These are phyloP conservation scores for Catonia carolina DNA, from an alignment of 2,888 invertebrate genomes.

Conservation along the genomic window DNA sequence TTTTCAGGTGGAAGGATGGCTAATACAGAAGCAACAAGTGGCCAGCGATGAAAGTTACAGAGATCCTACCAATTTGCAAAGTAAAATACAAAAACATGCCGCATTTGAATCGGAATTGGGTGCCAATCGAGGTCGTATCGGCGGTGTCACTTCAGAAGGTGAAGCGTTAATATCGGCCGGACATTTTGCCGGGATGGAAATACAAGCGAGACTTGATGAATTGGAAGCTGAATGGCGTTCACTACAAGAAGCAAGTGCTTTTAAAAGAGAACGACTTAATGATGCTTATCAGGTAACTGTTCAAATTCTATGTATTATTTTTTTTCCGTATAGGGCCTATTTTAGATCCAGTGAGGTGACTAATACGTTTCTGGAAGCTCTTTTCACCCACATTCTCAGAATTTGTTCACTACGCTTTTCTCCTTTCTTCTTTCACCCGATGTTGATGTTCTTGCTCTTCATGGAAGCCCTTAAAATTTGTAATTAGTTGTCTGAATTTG, in stretches of 20 bases:
- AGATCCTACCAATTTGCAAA: slow-evolving; percentile 93
- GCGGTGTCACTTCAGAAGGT: slow-evolving; percentile 73
- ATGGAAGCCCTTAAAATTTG: no score
- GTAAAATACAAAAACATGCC: slow-evolving; percentile 91
- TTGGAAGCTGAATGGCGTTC: slow-evolving; percentile 82
- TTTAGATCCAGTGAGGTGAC: no score
- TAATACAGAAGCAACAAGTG: slow-evolving; percentile 87
- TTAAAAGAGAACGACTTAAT: slow-evolving; percentile 76
- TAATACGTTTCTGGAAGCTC: no score
- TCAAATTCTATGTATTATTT: background rate
- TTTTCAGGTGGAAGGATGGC: slow-evolving; percentile 71
- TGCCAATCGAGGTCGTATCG: slow-evolving; percentile 81
- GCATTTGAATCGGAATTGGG: slow-evolving; percentile 93
- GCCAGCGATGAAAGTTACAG: slow-evolving; percentile 90
- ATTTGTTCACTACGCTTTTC: no score
- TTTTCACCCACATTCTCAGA: no score
- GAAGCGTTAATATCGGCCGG: slow-evolving; percentile 62
- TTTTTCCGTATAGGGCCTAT: no score
- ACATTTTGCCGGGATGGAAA: slow-evolving; percentile 86
- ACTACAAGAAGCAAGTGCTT: slow-evolving; percentile 69
- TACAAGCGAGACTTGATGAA: slow-evolving; percentile 72
- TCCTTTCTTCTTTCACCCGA: no score
- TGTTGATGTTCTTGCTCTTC: no score
- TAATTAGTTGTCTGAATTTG: no score
- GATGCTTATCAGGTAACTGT: slow-evolving; percentile 69